These are phyloP conservation scores for Nothura maculosa DNA, from an alignment of 2,797 vertebrate genomes.

Conservation along the genomic window DNA sequence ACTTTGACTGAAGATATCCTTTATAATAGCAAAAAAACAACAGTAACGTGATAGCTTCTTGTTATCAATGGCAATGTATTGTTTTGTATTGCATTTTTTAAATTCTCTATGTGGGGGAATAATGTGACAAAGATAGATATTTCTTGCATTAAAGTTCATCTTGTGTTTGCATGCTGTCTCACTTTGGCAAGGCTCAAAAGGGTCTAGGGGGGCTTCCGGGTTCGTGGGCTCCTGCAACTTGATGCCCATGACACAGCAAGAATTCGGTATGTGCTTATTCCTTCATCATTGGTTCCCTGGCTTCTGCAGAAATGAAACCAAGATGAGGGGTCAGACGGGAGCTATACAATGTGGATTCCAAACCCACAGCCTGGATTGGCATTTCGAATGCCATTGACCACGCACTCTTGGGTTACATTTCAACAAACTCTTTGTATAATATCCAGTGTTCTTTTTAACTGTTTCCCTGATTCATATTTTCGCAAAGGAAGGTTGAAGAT, in stretches of 20 bases:
- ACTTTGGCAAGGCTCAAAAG: background rate
- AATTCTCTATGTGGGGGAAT: background rate
- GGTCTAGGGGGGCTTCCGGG: background rate
- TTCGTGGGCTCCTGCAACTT: background rate
- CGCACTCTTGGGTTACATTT: accelerated
- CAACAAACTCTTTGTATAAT: background rate
- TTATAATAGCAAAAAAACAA: background rate
- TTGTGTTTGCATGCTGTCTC: background rate
- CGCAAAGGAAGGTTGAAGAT: background rate
- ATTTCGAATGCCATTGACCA: background rate
- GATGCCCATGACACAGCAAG: background rate
- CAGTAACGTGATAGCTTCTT: background rate
- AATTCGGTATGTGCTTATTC: background rate
- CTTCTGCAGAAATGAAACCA: background rate
- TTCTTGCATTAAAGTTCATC: background rate
- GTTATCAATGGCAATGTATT: background rate
- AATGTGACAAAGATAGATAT: background rate
- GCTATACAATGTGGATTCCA: background rate
- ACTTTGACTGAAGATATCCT: background rate
- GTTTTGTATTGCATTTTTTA: background rate
- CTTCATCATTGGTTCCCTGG: no score
- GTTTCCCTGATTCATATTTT: background rate
- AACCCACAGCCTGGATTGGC: background rate
- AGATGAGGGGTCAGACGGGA: accelerated
- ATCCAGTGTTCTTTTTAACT: background rate